phyloP scores from a whole-genome alignment of 2,888 invertebrate genomes.

The Arge pagana region DNA sequence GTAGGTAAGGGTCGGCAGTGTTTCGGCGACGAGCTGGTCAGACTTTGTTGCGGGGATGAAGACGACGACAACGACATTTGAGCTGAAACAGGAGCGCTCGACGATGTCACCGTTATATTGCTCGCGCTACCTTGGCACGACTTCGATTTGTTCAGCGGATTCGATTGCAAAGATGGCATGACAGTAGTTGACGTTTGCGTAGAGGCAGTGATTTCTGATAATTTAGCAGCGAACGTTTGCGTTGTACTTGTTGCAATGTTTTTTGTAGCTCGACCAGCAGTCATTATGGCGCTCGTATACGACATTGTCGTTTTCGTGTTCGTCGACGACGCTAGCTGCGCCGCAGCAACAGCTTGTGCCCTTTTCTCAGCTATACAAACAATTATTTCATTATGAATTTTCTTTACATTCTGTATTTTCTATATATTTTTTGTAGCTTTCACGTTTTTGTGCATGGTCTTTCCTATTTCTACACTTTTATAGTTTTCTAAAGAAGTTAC shows the following conservation, averaged over 20 bases:
- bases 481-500: conserved; percentile 24
- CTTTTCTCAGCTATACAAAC: conserved; percentile 59
- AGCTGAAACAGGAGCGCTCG: conserved; percentile 36
- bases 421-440: conserved; percentile 1
- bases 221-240: conserved; percentile 76
- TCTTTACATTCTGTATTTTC: too few species aligned
- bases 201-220: conserved; percentile 63
- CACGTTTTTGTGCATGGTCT: background rate
- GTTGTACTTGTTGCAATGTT: conserved; percentile 64
- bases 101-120: conserved; percentile 34
- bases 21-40: conserved; percentile 52
- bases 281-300: conserved; percentile 64
- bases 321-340: conserved; percentile 55
- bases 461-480: conserved; percentile 18
- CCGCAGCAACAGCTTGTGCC: conserved; percentile 55
- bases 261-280: conserved; percentile 58
- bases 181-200: conserved; percentile 37
- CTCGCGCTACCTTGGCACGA: conserved; percentile 37
- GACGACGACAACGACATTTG: too few species aligned
- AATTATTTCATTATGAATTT: too few species aligned
- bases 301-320: conserved; percentile 65
- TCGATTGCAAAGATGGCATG: conserved; percentile 43
- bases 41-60: conserved; percentile 43
- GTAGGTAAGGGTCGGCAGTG: conserved; percentile 55
- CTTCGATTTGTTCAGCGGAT: conserved; percentile 43